A percentile compares a stretch with the other conserved stretches of the same genome.
phyloP scores from a whole-genome alignment of 2,888 invertebrate species.

The Rhodophaea formosa region DNA sequence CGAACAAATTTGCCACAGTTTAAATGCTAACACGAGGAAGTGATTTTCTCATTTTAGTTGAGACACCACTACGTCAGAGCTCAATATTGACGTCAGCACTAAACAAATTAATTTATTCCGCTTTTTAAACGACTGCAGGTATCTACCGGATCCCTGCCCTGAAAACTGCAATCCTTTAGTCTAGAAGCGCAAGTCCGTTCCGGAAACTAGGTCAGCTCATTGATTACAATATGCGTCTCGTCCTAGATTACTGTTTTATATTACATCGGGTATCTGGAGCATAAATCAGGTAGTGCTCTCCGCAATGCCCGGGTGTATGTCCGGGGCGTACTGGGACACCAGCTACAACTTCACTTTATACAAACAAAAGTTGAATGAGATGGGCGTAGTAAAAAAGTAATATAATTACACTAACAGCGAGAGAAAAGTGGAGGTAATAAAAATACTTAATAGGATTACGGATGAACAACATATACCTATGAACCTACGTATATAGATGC shows the following conservation, averaged over 20 bases:
- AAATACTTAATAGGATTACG: too few species aligned
- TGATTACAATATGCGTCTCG: constrained; percentile 17
- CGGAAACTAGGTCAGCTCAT: constrained; percentile 18
- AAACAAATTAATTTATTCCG: neutral
- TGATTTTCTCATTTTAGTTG: constrained; percentile 33
- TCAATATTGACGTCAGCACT: neutral
- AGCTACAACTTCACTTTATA: too few species aligned
- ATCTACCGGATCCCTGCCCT: neutral
- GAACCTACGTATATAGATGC: too few species aligned
- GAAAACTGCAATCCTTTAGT: constrained; percentile 1
- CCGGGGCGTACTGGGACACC: too few species aligned
- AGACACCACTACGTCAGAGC: constrained; percentile 27
- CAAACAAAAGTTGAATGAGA: too few species aligned
- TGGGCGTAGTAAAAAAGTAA: too few species aligned
- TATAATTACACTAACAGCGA: too few species aligned
- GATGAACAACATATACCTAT: too few species aligned
- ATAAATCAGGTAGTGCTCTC: neutral
- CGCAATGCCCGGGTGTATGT: neutral
- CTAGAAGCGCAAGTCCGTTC: constrained; percentile 16
- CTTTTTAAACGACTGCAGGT: neutral
- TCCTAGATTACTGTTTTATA: constrained; percentile 5
- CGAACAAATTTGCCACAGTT: constrained; percentile 51
- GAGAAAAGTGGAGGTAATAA: too few species aligned
- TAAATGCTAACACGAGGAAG: constrained; percentile 54
- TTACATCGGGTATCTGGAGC: neutral